Conservation (phyloP, 2,113 vertebrate genomes). For the Cyprinodon tularosa region DNA sequence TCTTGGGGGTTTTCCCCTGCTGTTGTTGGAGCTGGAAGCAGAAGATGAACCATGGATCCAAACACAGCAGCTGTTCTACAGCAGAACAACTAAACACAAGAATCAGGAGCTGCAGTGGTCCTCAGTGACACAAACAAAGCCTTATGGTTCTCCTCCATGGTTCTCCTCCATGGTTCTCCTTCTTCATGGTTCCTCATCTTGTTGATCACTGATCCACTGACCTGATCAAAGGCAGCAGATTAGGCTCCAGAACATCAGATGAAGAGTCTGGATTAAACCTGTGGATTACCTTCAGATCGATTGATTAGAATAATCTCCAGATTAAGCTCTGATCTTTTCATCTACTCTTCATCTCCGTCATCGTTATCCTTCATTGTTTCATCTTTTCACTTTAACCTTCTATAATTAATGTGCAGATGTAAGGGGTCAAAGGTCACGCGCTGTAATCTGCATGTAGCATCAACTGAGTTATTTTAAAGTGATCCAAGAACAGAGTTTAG, state of each 20-base stretch:
- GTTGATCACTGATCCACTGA: not conserved
- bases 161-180: too few species aligned
- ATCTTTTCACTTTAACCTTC: constrained; percentile 30
- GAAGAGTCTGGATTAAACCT: constrained; percentile 10
- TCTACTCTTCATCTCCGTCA: constrained; percentile 35
- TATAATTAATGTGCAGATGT: constrained; percentile 24
- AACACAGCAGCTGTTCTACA: too few species aligned
- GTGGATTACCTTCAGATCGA: constrained; percentile 47
- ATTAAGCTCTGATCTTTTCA: constrained; percentile 64
- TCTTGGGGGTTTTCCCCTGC: too few species aligned
- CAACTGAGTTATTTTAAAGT: not conserved
- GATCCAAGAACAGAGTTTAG: not conserved
- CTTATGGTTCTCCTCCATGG: too few species aligned
- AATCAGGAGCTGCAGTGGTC: too few species aligned
- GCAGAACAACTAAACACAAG: too few species aligned
- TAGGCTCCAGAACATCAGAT: constrained; percentile 13
- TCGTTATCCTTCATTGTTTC: not conserved
- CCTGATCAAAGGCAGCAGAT: not conserved
- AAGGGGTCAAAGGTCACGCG: not conserved
- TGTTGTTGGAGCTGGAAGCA: too few species aligned
- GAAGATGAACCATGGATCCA: too few species aligned
- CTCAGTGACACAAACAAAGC: too few species aligned
- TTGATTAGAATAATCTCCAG: constrained; percentile 68
- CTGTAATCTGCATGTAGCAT: constrained; percentile 2
- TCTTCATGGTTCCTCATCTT: too few species aligned